These are phyloP conservation scores for Rhinolophus ferrumequinum DNA, from an alignment of 2,113 vertebrate genomes.

Conservation along the genomic window DNA sequence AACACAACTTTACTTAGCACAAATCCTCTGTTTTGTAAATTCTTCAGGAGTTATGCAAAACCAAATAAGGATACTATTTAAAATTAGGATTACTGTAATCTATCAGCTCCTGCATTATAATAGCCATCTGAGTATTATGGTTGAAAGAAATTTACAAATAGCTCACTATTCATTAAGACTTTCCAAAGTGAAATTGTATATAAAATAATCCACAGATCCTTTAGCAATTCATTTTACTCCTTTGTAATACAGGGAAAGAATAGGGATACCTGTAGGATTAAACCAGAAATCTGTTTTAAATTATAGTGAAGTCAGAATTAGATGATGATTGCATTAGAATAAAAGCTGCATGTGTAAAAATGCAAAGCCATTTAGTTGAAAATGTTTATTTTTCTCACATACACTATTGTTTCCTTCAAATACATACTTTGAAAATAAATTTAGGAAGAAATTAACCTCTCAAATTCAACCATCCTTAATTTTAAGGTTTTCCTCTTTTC, in stretches of 20 bases:
- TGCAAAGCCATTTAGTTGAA: background rate
- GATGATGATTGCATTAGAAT: background rate
- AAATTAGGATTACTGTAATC: background rate
- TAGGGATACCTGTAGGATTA: background rate
- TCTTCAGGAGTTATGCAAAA: background rate
- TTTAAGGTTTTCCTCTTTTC: background rate
- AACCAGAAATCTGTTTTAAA: slow-evolving; percentile 33
- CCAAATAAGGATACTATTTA: background rate
- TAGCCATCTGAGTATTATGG: background rate
- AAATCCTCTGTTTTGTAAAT: background rate
- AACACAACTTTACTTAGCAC: background rate
- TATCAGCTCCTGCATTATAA: background rate
- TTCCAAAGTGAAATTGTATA: background rate
- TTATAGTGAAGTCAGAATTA: background rate
- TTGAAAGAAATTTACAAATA: background rate
- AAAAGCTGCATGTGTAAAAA: background rate
- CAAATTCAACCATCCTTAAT: background rate
- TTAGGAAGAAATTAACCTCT: background rate
- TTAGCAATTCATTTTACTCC: background rate
- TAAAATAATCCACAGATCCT: background rate
- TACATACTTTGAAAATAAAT: background rate
- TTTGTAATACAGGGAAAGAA: background rate
- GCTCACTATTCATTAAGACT: background rate
- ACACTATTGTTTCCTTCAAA: background rate
- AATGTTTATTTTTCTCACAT: background rate